Base-by-base conservation (phyloP, 2,888 invertebrate genomes). In the Scaptomyza parva region DNA sequence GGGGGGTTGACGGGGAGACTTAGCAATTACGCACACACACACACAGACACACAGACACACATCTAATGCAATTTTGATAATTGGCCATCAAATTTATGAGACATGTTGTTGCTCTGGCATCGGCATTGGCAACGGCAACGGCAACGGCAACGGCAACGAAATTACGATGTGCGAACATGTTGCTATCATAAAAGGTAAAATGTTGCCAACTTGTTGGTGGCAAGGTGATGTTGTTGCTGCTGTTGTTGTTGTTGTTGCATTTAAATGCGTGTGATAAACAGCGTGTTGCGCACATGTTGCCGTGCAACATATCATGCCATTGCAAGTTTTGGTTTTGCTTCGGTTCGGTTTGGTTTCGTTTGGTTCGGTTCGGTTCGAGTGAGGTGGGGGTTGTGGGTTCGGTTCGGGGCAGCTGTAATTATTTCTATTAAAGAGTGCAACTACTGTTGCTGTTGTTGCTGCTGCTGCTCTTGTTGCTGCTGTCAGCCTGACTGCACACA, bases 61-160 rank as follows among this genome's bases (percentile, higher is more conserved):
- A 82, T 82, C 87, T 84, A 80, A 81, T 78, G 85, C 79, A 83
- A 87, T 89, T 88, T 84, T 78, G 73, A 88, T 90, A 90, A 89
- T 90, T 89, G 89, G 87, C 67, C 76, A 80, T 74, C 73, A 88
- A 88, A 89, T 89, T 89, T 88, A 90, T 89, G 79, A 69, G 63
- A 70, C 83, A 82, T 85, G 84, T 87, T 86, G 77, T n/a, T n/a
- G n/a, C n/a, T n/a, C 61, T 43, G 75, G 79, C 69, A 5, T 7
- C 26, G 5, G 28, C n/a, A n/a, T n/a, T n/a, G n/a, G n/a, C n/a
- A n/a, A 2, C 9, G 2, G 28, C 22, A 22, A 3, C 22, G 22
- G 22, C 3, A 5, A 22, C n/a, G n/a, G 28, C 28, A 28, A 9
- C 66, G 64, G 62, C 3, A 41, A 47, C 52, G 55, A 85, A 80